Evolutionary conservation across 1,140 invertebrate genomes (phyloP).

Genomic region (Listronotus bonariensis): DNA sequence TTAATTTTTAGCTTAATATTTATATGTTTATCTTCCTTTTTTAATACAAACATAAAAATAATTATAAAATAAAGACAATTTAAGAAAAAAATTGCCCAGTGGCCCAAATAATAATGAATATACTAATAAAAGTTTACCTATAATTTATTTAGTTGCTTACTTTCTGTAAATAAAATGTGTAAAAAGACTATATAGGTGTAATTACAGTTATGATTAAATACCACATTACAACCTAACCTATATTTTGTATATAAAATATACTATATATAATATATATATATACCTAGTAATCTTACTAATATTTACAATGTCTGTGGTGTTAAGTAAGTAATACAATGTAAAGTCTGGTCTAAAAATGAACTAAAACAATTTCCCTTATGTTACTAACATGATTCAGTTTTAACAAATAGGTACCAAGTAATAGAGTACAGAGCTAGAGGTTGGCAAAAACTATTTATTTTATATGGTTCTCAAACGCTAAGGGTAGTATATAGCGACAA

Average conservation of each 20-base stretch:
- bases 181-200: constrained; percentile 18
- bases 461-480: no score
- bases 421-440: no score
- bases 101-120: no score
- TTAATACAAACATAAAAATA: no score
- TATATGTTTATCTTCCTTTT: no score
- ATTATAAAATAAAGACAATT: no score
- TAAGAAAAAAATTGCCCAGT: no score
- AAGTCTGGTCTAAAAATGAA: neutral
- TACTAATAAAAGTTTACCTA: neutral
- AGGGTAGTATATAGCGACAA: no score
- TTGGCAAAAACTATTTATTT: no score
- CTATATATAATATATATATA: constrained; percentile 18
- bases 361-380: neutral
- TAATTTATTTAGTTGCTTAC: constrained; percentile 18
- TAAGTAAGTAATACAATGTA: constrained; percentile 18
- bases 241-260: constrained; percentile 35
- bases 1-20: no score
- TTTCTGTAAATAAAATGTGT: constrained; percentile 27
- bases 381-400: no score
- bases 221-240: constrained; percentile 11
- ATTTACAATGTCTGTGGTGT: constrained; percentile 39
- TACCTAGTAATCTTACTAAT: constrained; percentile 31
- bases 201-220: constrained; percentile 16
- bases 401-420: no score